Base-by-base conservation (phyloP, 2,888 invertebrate genomes). In the Synergus japonicus region DNA sequence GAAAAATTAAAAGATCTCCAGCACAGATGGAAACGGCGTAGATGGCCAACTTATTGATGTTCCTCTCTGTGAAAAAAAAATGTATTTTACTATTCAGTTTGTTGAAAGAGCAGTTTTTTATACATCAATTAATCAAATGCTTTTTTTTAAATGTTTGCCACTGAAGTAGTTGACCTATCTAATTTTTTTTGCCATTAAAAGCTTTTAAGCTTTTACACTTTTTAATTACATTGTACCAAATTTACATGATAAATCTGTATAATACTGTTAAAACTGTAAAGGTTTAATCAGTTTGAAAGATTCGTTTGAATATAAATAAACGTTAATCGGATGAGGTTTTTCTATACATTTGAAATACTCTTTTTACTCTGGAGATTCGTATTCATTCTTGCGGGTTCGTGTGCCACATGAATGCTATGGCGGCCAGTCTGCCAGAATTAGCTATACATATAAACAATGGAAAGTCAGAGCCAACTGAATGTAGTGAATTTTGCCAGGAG, bases 401-500 rank as follows among this genome's bases (percentile, higher is more conserved):
- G 15, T 46, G 73, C 49, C 49, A 73, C 49, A 37, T 49, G 46
- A 73, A 54, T 44, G 49, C 15, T 46, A 13, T 44, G 44, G 58
- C 58, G 7, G 60, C 22, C 18, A 60, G 22, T 18, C 49, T 73
- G 49, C 73, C 73, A 73, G 54, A 73, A 73, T 73, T 73, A 73
- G 73, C 73, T 73, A 73, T 73, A 73, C 54, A 73, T 73, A 73
- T 73, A 73, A 73, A 73, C 73, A 73, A 54, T 73, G 49, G 37
- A 54, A 73, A 73, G 73, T 54, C 49, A 73, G 73, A 73, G 22
- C 49, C 13, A 73, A 73, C 49, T 73, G 73, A 73, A 73, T 73
- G 29, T 29, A 29, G 29, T 29, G 29, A 29, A 29, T 29, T 73
- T 46, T 73, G 54, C 49, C 73, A 73, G 49, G 49, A 73, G 37